Evolutionary conservation across 2,797 vertebrate species (phyloP).

Genomic region (Gallirallus australis): DNA sequence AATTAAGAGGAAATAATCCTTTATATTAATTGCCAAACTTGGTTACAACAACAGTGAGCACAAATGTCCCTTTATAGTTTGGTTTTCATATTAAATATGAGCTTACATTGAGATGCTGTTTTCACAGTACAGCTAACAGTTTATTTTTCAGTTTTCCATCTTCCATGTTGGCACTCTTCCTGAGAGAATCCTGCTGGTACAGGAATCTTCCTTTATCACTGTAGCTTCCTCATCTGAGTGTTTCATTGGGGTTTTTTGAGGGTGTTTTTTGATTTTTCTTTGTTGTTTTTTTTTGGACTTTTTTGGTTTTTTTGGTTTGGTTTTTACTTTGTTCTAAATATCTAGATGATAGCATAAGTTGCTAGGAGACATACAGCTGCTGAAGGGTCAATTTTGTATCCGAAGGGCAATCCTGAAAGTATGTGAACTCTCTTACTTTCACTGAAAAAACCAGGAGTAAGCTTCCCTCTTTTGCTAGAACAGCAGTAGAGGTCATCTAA

Average conservation of each 20-base stretch:
- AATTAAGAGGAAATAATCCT: not conserved
- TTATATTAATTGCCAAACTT: not conserved
- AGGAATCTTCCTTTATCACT: not conserved
- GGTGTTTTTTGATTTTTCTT: not conserved
- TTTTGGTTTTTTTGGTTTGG: fast-evolving
- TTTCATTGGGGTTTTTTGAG: not conserved
- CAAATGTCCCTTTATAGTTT: not conserved
- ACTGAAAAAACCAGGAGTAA: not conserved
- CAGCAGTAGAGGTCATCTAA: not conserved
- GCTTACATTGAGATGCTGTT: not conserved
- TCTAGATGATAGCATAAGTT: not conserved
- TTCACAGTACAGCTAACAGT: not conserved
- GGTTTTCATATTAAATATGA: not conserved
- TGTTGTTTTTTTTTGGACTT: not conserved
- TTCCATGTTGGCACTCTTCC: not conserved
- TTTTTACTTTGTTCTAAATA: not conserved
- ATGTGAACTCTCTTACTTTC: not conserved
- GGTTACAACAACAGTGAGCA: not conserved
- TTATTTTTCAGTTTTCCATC: not conserved
- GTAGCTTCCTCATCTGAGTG: not conserved
- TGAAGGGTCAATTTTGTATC: not conserved
- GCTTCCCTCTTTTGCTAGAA: not conserved
- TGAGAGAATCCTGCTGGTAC: not conserved
- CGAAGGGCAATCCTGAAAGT: not conserved
- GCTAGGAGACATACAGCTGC: not conserved